Conservation (phyloP, 2,888 invertebrate species). For the Phaedon cochleariae region DNA sequence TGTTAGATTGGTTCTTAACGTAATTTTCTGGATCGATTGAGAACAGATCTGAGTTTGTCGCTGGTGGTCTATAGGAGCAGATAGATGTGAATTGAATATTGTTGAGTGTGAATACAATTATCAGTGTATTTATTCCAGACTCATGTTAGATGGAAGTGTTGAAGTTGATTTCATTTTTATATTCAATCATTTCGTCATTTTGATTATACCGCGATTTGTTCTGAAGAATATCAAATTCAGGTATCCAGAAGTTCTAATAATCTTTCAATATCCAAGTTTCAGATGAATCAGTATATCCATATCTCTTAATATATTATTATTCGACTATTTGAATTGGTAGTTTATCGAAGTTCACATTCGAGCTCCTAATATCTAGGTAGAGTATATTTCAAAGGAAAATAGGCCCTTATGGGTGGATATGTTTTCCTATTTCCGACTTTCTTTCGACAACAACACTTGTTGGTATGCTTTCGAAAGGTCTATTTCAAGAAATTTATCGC, state of each 20-base stretch:
- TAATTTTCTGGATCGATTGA: conserved; percentile 2
- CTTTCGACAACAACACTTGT: conserved; percentile 8
- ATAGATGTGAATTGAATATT: neutral
- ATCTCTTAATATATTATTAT: too few species aligned
- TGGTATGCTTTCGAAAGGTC: conserved; percentile 9
- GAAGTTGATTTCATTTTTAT: neutral
- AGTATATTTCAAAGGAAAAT: conserved; percentile 3
- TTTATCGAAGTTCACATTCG: too few species aligned
- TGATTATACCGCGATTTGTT: too few species aligned
- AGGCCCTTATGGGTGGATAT: conserved; percentile 8
- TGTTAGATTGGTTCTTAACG: neutral
- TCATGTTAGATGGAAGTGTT: neutral
- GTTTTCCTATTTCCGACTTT: neutral
- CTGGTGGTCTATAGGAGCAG: conserved; percentile 6
- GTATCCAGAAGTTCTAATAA: too few species aligned
- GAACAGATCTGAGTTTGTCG: neutral
- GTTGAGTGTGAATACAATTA: neutral
- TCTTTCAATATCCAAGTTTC: too few species aligned
- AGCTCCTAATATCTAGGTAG: too few species aligned
- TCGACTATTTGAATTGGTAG: too few species aligned
- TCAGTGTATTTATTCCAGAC: conserved; percentile 4
- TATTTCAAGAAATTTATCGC: neutral
- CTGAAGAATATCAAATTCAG: too few species aligned
- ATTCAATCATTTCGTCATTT: conserved; percentile 13
- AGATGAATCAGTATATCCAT: too few species aligned